Evolutionary conservation across 2,888 invertebrate species (phyloP).

Genomic region (Caenorhabditis panamensis): DNA sequence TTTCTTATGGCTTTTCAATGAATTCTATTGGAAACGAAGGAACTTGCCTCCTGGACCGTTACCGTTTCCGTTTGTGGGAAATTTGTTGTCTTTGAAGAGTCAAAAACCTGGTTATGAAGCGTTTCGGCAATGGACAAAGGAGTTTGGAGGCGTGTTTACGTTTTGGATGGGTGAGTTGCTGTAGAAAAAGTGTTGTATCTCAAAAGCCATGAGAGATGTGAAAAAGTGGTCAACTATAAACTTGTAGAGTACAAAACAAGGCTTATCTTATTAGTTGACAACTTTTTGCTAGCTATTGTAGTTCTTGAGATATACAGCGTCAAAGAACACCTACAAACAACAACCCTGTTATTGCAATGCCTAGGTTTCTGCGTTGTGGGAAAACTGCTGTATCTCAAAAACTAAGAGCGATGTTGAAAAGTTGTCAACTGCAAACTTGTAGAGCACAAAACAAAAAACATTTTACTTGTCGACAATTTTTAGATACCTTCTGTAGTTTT

Average conservation of each 20-base stretch:
- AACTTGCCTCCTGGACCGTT: conserved; percentile 58
- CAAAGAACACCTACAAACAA: too few relatives aligned
- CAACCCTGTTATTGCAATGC: background rate
- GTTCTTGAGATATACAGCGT: too few relatives aligned
- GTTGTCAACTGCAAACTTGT: background rate
- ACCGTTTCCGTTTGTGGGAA: conserved; percentile 45
- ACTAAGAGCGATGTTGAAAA: background rate
- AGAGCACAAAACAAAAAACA: background rate
- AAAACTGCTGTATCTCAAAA: background rate
- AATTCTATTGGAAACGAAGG: conserved; percentile 56
- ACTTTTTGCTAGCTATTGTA: too few relatives aligned
- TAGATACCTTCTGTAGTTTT: background rate
- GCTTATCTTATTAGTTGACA: too few relatives aligned
- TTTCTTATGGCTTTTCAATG: conserved; percentile 36
- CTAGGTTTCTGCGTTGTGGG: too few relatives aligned
- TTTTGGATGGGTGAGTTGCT: conserved; percentile 54
- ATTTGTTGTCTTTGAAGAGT: conserved; percentile 21
- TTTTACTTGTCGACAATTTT: background rate
- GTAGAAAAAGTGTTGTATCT: too few relatives aligned
- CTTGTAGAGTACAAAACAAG: too few relatives aligned
- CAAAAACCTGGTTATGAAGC: conserved; percentile 40
- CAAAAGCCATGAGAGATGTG: too few relatives aligned
- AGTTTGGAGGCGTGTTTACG: conserved; percentile 47
- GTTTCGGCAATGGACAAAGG: conserved; percentile 19
- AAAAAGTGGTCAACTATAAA: too few relatives aligned